phyloP scores from a whole-genome alignment of 2,888 invertebrate species.

The Sipha maydis region DNA sequence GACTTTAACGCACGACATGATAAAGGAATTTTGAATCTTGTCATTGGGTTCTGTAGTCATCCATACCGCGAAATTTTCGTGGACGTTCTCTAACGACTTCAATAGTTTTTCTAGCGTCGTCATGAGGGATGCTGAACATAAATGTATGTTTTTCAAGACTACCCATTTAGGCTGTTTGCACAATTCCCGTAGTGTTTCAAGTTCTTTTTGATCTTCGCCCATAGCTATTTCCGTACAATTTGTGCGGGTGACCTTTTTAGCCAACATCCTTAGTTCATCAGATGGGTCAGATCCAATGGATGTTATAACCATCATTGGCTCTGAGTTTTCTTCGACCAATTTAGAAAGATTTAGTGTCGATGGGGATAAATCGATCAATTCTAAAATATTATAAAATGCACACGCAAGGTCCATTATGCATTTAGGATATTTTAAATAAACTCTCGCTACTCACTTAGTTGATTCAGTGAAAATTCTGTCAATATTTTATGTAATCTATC shows the following conservation, averaged over 20 bases:
- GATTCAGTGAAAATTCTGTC: slow-evolving; percentile 73
- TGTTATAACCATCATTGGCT: slow-evolving; percentile 85
- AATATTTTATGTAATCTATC: slow-evolving; percentile 84
- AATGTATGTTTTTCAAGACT: slow-evolving; percentile 83
- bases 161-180: slow-evolving; percentile 72
- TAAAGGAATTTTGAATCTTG: slow-evolving; percentile 78
- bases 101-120: slow-evolving; percentile 77
- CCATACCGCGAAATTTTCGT: slow-evolving; percentile 45
- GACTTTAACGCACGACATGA: slow-evolving; percentile 83
- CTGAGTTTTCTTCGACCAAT: slow-evolving; percentile 72
- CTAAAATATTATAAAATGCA: slow-evolving; percentile 66
- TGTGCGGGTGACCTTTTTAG: slow-evolving; percentile 69
- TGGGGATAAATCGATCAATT: slow-evolving; percentile 72
- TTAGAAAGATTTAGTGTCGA: slow-evolving; percentile 71
- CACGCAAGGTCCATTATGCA: background rate
- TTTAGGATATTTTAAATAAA: background rate
- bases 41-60: slow-evolving; percentile 70
- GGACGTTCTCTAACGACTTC: slow-evolving; percentile 68
- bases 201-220: slow-evolving; percentile 80
- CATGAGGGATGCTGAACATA: slow-evolving; percentile 77
- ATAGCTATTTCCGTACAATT: slow-evolving; percentile 78
- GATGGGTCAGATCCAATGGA: slow-evolving; percentile 93
- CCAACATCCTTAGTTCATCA: slow-evolving; percentile 78
- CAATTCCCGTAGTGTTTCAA: slow-evolving; percentile 70
- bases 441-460: slow-evolving; percentile 62